Conservation (phyloP, 2,888 invertebrate species). For the Temnothorax rugatulus region DNA sequence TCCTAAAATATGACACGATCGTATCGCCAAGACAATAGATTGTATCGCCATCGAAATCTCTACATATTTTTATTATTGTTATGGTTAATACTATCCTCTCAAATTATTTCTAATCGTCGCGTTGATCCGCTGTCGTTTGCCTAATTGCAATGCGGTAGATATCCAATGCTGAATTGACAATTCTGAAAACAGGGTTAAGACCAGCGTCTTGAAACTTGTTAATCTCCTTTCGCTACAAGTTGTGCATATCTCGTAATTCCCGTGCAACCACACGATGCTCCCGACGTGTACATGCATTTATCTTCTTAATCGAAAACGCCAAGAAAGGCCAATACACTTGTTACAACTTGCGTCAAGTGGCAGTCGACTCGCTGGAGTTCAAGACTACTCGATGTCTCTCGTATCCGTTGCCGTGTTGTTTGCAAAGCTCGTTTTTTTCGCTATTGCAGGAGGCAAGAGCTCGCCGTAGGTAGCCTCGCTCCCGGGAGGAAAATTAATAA, state of each 20-base stretch:
- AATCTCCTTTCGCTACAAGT: not conserved
- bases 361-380: not conserved
- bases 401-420: not conserved
- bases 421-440: constrained; percentile 18
- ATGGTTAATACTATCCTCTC: not conserved
- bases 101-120: not conserved
- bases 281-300: not conserved
- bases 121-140: not conserved
- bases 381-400: not conserved
- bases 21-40: not conserved
- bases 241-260: not conserved
- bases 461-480: not conserved
- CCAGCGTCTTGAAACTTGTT: not conserved
- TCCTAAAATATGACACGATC: not conserved
- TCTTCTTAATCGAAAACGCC: not conserved
- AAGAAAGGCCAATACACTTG: constrained; percentile 3
- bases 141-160: not conserved
- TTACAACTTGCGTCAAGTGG: constrained; percentile 29
- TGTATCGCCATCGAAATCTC: not conserved
- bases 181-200: not conserved
- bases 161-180: not conserved
- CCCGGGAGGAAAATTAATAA: constrained; percentile 35
- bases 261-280: too few species aligned
- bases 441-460: not conserved
- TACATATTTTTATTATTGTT: not conserved